A percentile compares a stretch with the other conserved stretches of the same genome.
These are phyloP conservation scores for Cossypha caffra DNA, from an alignment of 2,797 vertebrate genomes.

Conservation along the genomic window DNA sequence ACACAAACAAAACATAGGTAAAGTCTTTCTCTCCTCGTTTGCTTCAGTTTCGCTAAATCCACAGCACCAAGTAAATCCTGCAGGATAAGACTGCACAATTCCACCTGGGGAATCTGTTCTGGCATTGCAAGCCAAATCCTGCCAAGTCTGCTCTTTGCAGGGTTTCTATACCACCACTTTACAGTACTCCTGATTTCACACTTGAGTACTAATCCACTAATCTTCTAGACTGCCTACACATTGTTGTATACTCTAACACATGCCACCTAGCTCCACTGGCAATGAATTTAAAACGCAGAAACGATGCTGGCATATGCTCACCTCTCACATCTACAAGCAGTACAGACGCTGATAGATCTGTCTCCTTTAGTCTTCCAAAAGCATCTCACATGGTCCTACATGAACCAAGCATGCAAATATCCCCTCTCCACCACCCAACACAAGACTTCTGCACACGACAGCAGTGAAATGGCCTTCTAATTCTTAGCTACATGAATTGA, in stretches of 20 bases:
- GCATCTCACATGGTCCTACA: background rate
- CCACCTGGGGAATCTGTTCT: background rate
- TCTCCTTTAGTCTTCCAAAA: background rate
- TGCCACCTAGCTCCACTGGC: background rate
- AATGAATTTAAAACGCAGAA: conserved; percentile 2
- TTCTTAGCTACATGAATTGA: background rate
- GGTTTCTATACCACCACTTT: background rate
- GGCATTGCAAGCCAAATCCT: background rate
- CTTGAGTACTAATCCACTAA: conserved; percentile 36
- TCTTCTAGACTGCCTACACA: conserved; percentile 27
- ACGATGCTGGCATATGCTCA: background rate
- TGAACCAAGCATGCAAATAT: background rate
- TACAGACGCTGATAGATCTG: background rate
- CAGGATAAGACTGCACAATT: background rate
- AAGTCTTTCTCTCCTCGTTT: background rate
- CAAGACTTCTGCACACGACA: background rate
- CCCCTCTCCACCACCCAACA: background rate
- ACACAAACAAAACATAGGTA: background rate
- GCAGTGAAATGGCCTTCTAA: background rate
- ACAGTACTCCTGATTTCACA: conserved; percentile 30
- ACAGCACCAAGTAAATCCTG: background rate
- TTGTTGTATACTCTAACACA: background rate
- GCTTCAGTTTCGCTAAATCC: background rate
- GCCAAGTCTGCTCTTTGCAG: conserved; percentile 17
- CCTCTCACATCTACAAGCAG: background rate